Percentiles rank a stretch among this genome's conserved stretches.
Evolutionary conservation across 1,140 invertebrate genomes (phyloP).

Genomic region (Trichonephila clavipes): DNA sequence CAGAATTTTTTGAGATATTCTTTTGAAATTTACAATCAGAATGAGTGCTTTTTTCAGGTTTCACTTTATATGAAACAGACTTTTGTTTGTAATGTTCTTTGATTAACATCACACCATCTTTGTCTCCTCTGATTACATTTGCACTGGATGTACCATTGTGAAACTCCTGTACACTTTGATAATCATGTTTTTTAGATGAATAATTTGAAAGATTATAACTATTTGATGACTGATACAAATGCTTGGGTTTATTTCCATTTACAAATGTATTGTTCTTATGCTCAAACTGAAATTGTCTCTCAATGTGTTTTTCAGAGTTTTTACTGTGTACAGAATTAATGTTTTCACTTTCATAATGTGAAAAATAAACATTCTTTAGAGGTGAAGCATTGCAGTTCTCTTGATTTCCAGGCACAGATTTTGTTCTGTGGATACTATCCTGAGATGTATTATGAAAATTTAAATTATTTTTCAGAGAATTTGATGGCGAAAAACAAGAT

Average conservation of each 20-base stretch:
- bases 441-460: constrained; percentile 66
- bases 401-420: constrained; percentile 45
- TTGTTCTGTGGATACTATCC: constrained; percentile 44
- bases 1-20: constrained; percentile 13
- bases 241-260: constrained; percentile 35
- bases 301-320: constrained; percentile 50
- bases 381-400: constrained; percentile 72
- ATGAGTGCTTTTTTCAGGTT: constrained; percentile 49
- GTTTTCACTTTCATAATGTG: constrained; percentile 72
- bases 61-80: constrained; percentile 40
- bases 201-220: neutral
- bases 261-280: neutral
- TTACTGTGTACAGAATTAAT: constrained; percentile 53
- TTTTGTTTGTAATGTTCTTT: constrained; percentile 57
- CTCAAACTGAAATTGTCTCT: constrained; percentile 28
- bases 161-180: neutral
- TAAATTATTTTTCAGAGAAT: constrained; percentile 56
- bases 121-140: neutral
- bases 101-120: constrained; percentile 22
- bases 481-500: constrained; percentile 62
- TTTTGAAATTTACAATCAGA: constrained; percentile 72
- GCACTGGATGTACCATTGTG: neutral
- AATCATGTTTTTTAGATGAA: constrained; percentile 42
- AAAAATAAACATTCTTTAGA: constrained; percentile 76
- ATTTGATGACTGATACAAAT: constrained; percentile 30